Evolutionary conservation across 2,797 vertebrate genomes (phyloP).

Genomic region (Tenualosa thibaudeaui): DNA sequence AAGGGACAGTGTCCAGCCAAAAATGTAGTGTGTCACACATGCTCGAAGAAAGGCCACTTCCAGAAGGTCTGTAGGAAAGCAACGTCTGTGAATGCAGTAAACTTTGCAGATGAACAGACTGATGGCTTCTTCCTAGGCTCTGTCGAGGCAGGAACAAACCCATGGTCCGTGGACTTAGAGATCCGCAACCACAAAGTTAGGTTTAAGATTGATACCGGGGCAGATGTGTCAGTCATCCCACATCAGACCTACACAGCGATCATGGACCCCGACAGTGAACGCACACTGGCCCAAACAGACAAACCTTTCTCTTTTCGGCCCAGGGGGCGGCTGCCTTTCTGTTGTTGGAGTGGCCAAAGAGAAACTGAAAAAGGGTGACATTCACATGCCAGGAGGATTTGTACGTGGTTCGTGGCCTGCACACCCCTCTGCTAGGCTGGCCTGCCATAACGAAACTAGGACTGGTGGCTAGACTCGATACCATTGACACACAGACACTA

Average conservation of each 20-base stretch:
- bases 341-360: no score
- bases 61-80: neutral
- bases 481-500: neutral
- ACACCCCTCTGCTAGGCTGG: constrained; percentile 24
- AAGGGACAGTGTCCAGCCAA: neutral
- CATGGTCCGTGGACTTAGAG: neutral
- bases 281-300: no score
- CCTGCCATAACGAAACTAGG: constrained; percentile 16
- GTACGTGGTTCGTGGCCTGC: constrained; percentile 7
- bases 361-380: no score
- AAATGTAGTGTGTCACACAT: neutral
- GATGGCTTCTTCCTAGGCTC: neutral
- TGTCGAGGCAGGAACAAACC: neutral
- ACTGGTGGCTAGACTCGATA: neutral
- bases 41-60: neutral
- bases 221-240: constrained; percentile 25
- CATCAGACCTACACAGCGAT: neutral
- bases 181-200: neutral
- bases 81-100: neutral
- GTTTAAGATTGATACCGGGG: constrained; percentile 24
- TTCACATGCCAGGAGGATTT: no score
- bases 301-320: no score
- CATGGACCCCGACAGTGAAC: no score
- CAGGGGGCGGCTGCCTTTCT: no score
- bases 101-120: neutral